Evolutionary conservation across 2,888 invertebrate genomes (phyloP).

Genomic region (Ariolimax columbianus): DNA sequence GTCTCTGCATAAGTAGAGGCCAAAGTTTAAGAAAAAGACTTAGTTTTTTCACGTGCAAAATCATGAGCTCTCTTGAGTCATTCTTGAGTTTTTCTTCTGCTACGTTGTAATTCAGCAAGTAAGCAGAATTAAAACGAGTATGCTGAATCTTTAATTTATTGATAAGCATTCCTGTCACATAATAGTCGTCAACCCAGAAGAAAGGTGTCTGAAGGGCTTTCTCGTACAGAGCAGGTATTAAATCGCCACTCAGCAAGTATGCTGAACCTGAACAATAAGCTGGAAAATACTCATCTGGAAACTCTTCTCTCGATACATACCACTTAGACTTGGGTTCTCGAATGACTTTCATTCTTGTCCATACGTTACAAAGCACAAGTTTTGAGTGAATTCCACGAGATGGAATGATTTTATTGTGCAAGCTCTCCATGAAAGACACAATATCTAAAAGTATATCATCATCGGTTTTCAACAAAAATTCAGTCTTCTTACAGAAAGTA

Average conservation of each 20-base stretch:
- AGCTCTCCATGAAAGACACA: slow-evolving; percentile 77
- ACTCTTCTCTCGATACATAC: slow-evolving; percentile 78
- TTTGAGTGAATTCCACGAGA: slow-evolving; percentile 56
- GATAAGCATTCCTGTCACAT: slow-evolving; percentile 88
- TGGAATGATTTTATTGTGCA: slow-evolving; percentile 56
- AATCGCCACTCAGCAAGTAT: slow-evolving; percentile 83
- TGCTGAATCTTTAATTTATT: slow-evolving; percentile 68
- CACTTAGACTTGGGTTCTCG: slow-evolving; percentile 79
- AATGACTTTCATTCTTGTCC: slow-evolving; percentile 77
- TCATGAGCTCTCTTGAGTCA: slow-evolving; percentile 67
- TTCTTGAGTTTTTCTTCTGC: slow-evolving; percentile 69
- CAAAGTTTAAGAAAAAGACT: slow-evolving; percentile 71
- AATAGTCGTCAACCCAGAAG: slow-evolving; percentile 96
- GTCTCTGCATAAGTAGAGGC: slow-evolving; percentile 59
- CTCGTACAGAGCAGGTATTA: slow-evolving; percentile 82
- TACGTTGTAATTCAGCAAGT: slow-evolving; percentile 68
- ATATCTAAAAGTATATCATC: slow-evolving; percentile 80
- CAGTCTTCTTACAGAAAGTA: slow-evolving; percentile 74
- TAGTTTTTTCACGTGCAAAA: slow-evolving; percentile 75
- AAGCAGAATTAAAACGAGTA: slow-evolving; percentile 70
- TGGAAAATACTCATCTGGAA: slow-evolving; percentile 77
- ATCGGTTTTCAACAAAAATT: slow-evolving; percentile 79
- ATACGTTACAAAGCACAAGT: slow-evolving; percentile 77
- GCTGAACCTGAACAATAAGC: slow-evolving; percentile 80
- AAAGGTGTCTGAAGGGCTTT: slow-evolving; percentile 84